These are phyloP conservation scores for Perognathus longimembris DNA, from an alignment of 2,113 vertebrate species.

Conservation along the genomic window DNA sequence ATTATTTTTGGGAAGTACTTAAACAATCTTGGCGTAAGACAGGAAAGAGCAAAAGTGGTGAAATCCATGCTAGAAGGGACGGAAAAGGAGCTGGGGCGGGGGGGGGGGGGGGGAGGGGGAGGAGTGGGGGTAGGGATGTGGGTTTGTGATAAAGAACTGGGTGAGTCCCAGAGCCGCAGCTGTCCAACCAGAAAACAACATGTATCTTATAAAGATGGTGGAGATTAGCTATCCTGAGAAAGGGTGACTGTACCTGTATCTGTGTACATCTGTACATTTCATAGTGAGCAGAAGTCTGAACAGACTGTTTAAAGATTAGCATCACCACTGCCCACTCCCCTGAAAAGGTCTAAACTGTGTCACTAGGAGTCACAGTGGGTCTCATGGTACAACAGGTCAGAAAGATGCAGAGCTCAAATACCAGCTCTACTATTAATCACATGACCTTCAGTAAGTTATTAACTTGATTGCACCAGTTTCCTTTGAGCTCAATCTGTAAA, in stretches of 20 bases:
- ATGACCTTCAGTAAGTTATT: not conserved
- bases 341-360: not conserved
- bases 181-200: slow-evolving; percentile 21
- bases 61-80: slow-evolving; percentile 69
- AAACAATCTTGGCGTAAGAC: slow-evolving; percentile 73
- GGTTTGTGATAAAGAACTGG: slow-evolving; percentile 62
- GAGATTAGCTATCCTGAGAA: not conserved
- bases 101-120: too few species aligned
- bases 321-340: not conserved
- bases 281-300: not conserved
- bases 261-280: not conserved
- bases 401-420: slow-evolving; percentile 23
- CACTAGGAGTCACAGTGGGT: not conserved
- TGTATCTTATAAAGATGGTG: slow-evolving; percentile 25
- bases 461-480: not conserved
- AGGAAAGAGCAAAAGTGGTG: slow-evolving; percentile 82
- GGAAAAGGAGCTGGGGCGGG: slow-evolving; percentile 49
- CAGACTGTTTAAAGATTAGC: not conserved
- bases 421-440: not conserved
- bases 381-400: not conserved
- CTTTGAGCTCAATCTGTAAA: slow-evolving; percentile 11
- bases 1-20: slow-evolving; percentile 79
- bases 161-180: slow-evolving; percentile 45
- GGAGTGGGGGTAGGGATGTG: not conserved
- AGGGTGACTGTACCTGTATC: not conserved